Conservation (phyloP, 53 echinoderm and acorn worm species). For the Hippasteria phrygiana region DNA sequence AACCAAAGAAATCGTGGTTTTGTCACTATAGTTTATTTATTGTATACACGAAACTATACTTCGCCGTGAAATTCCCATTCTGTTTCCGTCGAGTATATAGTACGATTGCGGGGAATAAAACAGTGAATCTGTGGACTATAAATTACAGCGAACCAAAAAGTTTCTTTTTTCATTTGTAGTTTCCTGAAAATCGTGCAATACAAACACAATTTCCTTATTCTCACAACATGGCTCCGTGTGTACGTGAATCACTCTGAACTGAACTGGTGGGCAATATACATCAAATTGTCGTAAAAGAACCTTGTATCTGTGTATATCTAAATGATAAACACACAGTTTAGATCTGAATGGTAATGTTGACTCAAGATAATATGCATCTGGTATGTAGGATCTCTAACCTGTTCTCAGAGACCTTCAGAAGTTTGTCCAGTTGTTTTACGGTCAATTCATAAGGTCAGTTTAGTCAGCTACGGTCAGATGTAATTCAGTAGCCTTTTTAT, state of each 20-base stretch:
- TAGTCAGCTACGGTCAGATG: background rate
- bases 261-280: conserved; percentile 4
- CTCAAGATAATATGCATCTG: conserved; percentile 20
- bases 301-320: conserved; percentile 52
- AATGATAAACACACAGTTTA: conserved; percentile 51
- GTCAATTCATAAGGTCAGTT: background rate
- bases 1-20: too few relatives aligned
- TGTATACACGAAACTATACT: too few relatives aligned
- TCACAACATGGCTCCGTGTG: background rate
- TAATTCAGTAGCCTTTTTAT: background rate
- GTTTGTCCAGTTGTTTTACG: background rate
- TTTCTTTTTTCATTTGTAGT: too few relatives aligned
- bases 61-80: too few relatives aligned
- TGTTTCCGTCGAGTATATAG: too few relatives aligned
- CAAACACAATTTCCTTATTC: background rate
- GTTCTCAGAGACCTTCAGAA: background rate
- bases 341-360: conserved; percentile 56
- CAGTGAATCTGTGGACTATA: too few relatives aligned
- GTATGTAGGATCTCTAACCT: background rate
- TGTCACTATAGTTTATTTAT: too few relatives aligned
- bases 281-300: conserved; percentile 56
- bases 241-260: background rate
- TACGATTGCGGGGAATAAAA: too few relatives aligned
- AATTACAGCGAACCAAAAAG: too few relatives aligned
- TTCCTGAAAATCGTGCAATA: too few relatives aligned